Evolutionary conservation across 2,113 vertebrate genomes (phyloP).

Genomic region (Rhabdornis inornatus): DNA sequence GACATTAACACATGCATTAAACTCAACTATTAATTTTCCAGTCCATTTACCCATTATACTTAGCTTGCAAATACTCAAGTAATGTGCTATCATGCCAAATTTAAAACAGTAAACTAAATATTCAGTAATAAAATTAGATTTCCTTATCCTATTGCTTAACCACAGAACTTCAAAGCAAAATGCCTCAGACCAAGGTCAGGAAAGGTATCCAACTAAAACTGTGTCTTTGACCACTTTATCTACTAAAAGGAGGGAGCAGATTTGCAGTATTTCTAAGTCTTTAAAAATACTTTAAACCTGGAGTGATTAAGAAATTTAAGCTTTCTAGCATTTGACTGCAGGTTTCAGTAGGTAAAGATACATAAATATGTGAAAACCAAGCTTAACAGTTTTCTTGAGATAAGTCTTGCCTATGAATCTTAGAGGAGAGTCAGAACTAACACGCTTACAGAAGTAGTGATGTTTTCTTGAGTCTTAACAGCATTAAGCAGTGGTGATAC

Average conservation of each 20-base stretch:
- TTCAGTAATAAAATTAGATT: neutral
- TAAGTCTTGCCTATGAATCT: neutral
- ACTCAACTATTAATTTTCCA: constrained; percentile 20
- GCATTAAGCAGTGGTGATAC: neutral
- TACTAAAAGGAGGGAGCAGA: neutral
- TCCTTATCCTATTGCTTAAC: neutral
- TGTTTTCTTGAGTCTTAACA: neutral
- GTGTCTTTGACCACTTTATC: neutral
- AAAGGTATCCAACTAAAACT: neutral
- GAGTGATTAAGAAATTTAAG: neutral
- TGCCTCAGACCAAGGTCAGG: neutral
- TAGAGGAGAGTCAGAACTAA: neutral
- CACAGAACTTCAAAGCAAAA: neutral
- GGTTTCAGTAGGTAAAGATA: neutral
- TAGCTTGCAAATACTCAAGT: neutral
- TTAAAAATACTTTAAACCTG: neutral
- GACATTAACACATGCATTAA: neutral
- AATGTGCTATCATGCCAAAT: neutral
- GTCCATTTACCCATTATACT: constrained; percentile 5
- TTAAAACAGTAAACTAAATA: neutral
- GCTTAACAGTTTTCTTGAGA: neutral
- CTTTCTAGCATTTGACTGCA: neutral
- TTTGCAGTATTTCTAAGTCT: neutral
- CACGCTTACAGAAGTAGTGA: neutral
- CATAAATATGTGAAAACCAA: neutral